Evolutionary conservation across 2,113 vertebrate species (phyloP).

Genomic region (Protobothrops flavoviridis): DNA sequence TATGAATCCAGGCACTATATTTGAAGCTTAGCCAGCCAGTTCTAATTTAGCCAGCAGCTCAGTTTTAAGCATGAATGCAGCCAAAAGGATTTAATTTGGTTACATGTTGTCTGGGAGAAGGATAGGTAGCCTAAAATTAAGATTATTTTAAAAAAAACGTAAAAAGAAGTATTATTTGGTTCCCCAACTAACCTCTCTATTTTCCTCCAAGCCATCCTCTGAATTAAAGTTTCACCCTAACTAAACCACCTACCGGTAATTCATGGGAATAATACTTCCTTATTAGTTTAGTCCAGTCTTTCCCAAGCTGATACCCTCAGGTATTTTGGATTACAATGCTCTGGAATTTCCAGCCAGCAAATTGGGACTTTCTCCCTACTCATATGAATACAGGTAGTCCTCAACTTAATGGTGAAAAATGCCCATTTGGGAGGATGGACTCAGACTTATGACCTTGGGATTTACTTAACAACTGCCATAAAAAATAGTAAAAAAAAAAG

Average conservation of each 20-base stretch:
- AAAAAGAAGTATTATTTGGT: not conserved
- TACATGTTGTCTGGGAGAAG: not conserved
- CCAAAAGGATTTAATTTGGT: not conserved
- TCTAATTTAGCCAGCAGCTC: not conserved
- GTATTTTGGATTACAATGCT: not conserved
- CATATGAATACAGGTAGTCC: not conserved
- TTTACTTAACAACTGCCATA: not conserved
- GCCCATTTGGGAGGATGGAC: not conserved
- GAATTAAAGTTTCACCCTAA: not conserved
- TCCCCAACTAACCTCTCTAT: not conserved
- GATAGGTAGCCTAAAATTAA: not conserved
- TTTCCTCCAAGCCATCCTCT: not conserved
- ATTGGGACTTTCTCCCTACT: not conserved
- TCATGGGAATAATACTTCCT: not conserved
- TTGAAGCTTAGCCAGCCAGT: not conserved
- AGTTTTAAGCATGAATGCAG: not conserved
- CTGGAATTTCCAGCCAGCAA: not conserved
- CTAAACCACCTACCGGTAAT: not conserved
- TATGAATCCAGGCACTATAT: not conserved
- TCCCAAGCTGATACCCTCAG: not conserved
- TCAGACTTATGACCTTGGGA: not conserved
- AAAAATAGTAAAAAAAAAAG: not conserved
- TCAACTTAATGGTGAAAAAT: not conserved
- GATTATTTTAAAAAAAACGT: not conserved
- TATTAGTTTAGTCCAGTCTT: not conserved